Evolutionary conservation across 2,888 invertebrate species (phyloP), one percentile per base, ranked within the genome.

Genomic region (Zaprionus obscuricornis): DNA sequence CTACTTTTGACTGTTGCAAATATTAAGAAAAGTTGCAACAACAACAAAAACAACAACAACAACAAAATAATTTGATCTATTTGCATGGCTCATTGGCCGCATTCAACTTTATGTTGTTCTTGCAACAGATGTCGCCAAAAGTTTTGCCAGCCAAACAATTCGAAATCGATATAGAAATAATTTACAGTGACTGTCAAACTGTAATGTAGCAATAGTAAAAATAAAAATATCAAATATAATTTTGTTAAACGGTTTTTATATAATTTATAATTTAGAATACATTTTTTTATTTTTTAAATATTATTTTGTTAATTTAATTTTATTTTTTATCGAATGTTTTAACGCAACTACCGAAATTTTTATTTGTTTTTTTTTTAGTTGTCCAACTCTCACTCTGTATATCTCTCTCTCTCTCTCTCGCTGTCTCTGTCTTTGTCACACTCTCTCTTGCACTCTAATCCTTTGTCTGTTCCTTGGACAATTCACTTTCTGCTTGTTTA

Each of bases 31-130:
- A n/a, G n/a, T n/a, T n/a, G n/a, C n/a, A n/a, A n/a, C n/a, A n/a
- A n/a, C n/a, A n/a, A n/a, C n/a, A n/a, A n/a, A n/a, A n/a, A n/a
- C n/a, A n/a, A n/a, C n/a, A n/a, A n/a, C n/a, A n/a, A n/a, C n/a
- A n/a, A n/a, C n/a, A n/a, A n/a, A n/a, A n/a, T n/a, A n/a, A n/a
- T n/a, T n/a, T n/a, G n/a, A n/a, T n/a, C 58, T 54, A 68, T 63
- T 54, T 37, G 57, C 66, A 54, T 57, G 63, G 47, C 67, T 71
- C 75, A 74, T 74, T 74, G 62, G 46, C 33, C 56, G 26, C 62
- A 67, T 75, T 60, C n/a, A 59, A 65, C 60, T 51, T 42, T 29
- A 13, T 52, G 22, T 7, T 4, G 18, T 13, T 11, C 14, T 27
- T 31, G 29, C 8, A 39, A 42, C 27, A 27, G 13, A 17, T 34